phyloP scores from a whole-genome alignment of 2,888 invertebrate species.

The Philopedon plagiatum region DNA sequence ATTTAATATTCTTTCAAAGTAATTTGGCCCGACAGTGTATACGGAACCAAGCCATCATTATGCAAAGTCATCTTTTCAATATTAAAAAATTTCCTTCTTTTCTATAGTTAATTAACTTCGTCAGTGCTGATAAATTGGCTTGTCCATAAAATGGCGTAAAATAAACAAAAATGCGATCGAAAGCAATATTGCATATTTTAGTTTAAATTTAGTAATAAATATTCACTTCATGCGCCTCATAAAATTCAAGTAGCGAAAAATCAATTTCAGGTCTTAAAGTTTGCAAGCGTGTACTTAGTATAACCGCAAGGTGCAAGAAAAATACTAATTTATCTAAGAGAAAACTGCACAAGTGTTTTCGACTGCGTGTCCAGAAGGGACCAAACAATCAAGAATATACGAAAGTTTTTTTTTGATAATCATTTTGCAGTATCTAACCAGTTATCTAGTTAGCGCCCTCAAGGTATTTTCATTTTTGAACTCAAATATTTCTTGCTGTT shows the following conservation, averaged over 20 bases:
- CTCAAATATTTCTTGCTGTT: too few species aligned
- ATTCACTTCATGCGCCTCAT: not conserved
- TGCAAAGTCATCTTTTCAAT: not conserved
- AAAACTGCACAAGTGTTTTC: too few species aligned
- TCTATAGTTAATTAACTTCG: not conserved
- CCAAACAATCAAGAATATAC: too few species aligned
- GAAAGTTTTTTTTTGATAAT: too few species aligned
- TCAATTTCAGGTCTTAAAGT: not conserved
- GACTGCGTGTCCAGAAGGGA: too few species aligned
- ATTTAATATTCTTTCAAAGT: too few species aligned
- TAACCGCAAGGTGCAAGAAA: not conserved
- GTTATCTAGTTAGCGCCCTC: too few species aligned
- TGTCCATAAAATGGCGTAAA: not conserved
- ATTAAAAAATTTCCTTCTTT: not conserved
- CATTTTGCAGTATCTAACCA: too few species aligned
- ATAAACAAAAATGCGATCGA: not conserved
- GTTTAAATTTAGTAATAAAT: not conserved
- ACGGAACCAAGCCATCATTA: too few species aligned
- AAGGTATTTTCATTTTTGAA: too few species aligned
- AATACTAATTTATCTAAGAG: too few species aligned
- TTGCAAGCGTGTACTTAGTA: not conserved
- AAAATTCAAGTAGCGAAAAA: not conserved
- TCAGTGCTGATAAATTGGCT: not conserved
- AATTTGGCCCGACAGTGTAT: too few species aligned
- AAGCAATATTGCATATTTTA: not conserved